phyloP scores from a whole-genome alignment of 2,797 vertebrate genomes.

The Lemur catta region DNA sequence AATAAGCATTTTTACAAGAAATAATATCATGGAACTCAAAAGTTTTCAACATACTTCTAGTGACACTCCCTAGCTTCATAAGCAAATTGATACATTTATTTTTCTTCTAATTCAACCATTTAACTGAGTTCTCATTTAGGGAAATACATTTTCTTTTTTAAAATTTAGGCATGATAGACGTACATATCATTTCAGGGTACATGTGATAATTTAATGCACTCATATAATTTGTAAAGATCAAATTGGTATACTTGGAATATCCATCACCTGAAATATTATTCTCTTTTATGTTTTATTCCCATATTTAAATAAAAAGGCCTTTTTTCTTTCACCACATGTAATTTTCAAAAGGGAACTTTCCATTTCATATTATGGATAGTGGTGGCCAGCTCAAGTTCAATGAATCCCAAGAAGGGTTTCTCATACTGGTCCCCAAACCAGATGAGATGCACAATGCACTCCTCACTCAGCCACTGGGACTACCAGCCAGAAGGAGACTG shows the following conservation, averaged over 20 bases:
- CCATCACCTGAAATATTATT: background rate
- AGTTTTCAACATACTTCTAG: background rate
- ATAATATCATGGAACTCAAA: background rate
- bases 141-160: background rate
- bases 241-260: background rate
- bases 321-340: background rate
- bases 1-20: background rate
- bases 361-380: background rate
- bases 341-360: conserved; percentile 24
- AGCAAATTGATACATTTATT: background rate
- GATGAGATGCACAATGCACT: background rate
- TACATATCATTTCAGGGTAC: background rate
- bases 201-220: background rate
- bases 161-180: background rate
- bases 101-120: background rate
- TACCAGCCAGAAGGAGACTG: background rate
- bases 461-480: background rate
- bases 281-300: background rate
- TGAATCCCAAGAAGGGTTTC: background rate
- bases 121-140: background rate
- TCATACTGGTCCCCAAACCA: background rate
- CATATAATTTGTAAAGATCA: background rate
- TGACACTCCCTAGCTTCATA: background rate
- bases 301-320: background rate
- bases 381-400: background rate